phyloP scores from a whole-genome alignment of 1,140 invertebrate species.

The Zophobas atratus region DNA sequence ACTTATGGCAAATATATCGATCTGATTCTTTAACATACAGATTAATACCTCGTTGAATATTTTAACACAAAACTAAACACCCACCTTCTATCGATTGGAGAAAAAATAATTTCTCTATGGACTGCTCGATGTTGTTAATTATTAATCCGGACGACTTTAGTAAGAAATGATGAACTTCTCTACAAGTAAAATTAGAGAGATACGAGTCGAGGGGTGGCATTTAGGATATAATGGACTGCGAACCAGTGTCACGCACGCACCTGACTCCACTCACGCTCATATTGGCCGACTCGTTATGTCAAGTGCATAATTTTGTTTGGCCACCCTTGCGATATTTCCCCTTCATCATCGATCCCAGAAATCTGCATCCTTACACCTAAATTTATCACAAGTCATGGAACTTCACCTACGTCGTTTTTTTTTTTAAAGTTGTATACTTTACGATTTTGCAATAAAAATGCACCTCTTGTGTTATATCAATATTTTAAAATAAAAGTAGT shows the following conservation, averaged over 20 bases:
- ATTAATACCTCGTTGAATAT: conserved; percentile 26
- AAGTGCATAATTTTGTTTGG: conserved; percentile 29
- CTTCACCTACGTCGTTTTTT: neutral
- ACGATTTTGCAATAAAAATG: neutral
- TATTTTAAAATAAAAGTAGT: no score
- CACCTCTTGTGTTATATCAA: neutral
- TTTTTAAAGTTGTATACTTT: neutral
- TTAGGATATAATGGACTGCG: conserved; percentile 33
- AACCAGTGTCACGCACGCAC: conserved; percentile 37
- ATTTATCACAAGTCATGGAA: neutral
- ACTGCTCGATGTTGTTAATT: conserved; percentile 20
- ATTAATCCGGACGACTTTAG: conserved; percentile 16
- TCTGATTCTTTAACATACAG: conserved; percentile 39
- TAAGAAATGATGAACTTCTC: conserved; percentile 37
- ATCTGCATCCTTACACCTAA: neutral
- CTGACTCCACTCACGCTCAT: conserved; percentile 32
- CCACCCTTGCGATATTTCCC: neutral
- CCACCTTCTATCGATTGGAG: conserved; percentile 16
- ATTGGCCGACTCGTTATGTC: neutral
- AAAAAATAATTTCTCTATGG: conserved; percentile 36
- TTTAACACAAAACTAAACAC: conserved; percentile 37
- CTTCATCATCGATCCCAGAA: neutral
- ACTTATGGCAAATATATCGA: conserved; percentile 41
- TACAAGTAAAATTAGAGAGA: conserved; percentile 36
- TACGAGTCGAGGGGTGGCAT: conserved; percentile 16